A percentile compares a stretch with the other conserved stretches of the same genome.
phyloP scores from a whole-genome alignment of 2,888 invertebrate genomes.

The Myathropa florea region DNA sequence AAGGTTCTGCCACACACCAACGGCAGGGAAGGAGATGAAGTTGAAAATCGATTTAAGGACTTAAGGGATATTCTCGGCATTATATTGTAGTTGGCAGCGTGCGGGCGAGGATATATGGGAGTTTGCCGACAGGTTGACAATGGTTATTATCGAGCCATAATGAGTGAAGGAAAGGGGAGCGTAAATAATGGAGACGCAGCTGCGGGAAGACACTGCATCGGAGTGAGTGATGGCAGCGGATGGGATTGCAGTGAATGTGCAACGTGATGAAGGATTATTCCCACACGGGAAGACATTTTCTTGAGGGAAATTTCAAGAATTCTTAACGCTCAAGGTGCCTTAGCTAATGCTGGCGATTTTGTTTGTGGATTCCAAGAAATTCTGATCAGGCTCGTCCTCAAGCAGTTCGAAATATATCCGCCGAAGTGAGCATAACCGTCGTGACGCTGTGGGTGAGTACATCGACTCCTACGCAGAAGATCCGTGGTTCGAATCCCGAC shows the following conservation, averaged over 20 bases:
- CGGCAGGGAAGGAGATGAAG: neutral
- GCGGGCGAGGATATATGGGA: constrained; percentile 8
- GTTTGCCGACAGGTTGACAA: constrained; percentile 28
- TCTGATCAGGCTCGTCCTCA: no score
- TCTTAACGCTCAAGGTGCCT: no score
- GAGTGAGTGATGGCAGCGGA: neutral
- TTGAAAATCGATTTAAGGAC: constrained; percentile 48
- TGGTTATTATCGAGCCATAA: constrained; percentile 24
- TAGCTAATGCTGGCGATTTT: no score
- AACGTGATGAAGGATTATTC: neutral
- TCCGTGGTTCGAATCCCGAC: no score
- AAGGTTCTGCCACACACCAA: neutral
- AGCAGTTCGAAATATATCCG: no score
- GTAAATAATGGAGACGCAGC: neutral
- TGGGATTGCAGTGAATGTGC: neutral
- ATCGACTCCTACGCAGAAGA: no score
- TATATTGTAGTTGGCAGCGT: constrained; percentile 5
- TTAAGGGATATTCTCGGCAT: constrained; percentile 12
- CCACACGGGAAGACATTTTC: neutral
- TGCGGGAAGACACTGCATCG: neutral
- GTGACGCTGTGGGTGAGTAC: no score
- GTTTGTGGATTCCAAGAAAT: no score
- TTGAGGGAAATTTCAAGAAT: neutral
- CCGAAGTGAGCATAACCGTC: no score
- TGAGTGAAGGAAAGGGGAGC: neutral